phyloP scores from a whole-genome alignment of 1,140 invertebrate species.

The Eriosoma lanigerum region DNA sequence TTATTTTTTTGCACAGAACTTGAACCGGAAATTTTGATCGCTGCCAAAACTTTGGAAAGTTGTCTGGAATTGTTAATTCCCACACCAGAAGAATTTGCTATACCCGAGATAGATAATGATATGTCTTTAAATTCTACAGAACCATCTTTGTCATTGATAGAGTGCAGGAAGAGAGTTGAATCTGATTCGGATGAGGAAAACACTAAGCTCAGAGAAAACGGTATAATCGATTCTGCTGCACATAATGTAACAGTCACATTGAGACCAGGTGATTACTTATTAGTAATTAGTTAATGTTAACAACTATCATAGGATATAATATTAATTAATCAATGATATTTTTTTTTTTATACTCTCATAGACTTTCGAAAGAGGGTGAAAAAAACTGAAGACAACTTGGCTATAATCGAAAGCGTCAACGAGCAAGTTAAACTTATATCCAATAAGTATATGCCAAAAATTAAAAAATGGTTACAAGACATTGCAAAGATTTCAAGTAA shows the following conservation, averaged over 20 bases:
- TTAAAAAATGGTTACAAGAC: slow-evolving; percentile 57
- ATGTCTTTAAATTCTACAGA: no score
- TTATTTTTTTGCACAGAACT: slow-evolving; percentile 52
- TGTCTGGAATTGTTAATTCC: slow-evolving; percentile 57
- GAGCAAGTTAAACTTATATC: slow-evolving; percentile 56
- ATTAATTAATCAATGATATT: no score
- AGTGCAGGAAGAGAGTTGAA: not conserved
- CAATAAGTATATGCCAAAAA: slow-evolving; percentile 56
- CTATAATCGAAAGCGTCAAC: slow-evolving; percentile 56
- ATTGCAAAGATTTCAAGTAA: slow-evolving; percentile 50
- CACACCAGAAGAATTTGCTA: slow-evolving; percentile 56
- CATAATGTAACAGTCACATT: not conserved
- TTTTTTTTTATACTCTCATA: not conserved
- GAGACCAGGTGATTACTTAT: not conserved
- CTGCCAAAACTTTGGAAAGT: slow-evolving; percentile 56
- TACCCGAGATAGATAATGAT: slow-evolving; percentile 48
- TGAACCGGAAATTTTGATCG: slow-evolving; percentile 55
- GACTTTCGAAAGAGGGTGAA: slow-evolving; percentile 52
- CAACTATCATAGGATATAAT: not conserved
- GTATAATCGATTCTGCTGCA: not conserved
- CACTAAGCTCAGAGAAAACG: not conserved
- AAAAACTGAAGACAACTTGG: slow-evolving; percentile 56
- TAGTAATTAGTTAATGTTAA: not conserved
- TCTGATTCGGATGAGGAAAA: not conserved
- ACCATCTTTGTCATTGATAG: not conserved